Base-by-base conservation (phyloP, 2,888 invertebrate genomes). In the Linnaemya tessellans region DNA sequence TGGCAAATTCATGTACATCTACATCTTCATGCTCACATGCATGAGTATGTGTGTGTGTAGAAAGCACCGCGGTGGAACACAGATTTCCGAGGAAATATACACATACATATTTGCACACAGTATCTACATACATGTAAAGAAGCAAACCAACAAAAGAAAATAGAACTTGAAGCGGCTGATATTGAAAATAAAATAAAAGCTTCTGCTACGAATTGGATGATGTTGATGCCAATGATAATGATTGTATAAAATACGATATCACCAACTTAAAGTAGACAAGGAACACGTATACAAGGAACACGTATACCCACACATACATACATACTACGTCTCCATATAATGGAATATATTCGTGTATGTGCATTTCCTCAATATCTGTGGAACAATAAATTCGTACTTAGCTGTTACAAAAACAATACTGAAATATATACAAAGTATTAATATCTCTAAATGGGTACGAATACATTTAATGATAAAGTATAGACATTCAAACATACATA, bases 391-490 rank as follows among this genome's bases (percentile, higher is more conserved):
- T 56, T 46, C 15, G n/a, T 73, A 67, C 22, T 68, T 38, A 75
- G 38, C 41, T 60, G 62, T 35, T 64, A 49, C 20, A 70, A 77
- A 77, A 58, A 62, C 68, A 78, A 64, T 22, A 49, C 35, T 41
- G 68, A 70, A 85, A 82, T 46, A 79, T 78, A 84, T 81, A 85
- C 84, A 79, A 82, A 65, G 84, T 85, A 81, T 85, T 74, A 64
- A 79, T 81, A 67, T 77, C 84, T 58, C 38, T 77, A 49, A 46
- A 35, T 35, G 54, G n/a, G 15, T 41, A 41, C 30, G 11, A 56
- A 71, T 64, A 49, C 65, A 56, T 46, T 25, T 35, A 67, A 46
- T 20, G 8, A 54, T 62, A n/a, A 49, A 49, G n/a, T 62, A 62
- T 2, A 30, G 30, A 2, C 30, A 30, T 5, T 30, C 20, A 49